Evolutionary conservation across 2,113 vertebrate genomes (phyloP).

Genomic region (Alosa alosa): DNA sequence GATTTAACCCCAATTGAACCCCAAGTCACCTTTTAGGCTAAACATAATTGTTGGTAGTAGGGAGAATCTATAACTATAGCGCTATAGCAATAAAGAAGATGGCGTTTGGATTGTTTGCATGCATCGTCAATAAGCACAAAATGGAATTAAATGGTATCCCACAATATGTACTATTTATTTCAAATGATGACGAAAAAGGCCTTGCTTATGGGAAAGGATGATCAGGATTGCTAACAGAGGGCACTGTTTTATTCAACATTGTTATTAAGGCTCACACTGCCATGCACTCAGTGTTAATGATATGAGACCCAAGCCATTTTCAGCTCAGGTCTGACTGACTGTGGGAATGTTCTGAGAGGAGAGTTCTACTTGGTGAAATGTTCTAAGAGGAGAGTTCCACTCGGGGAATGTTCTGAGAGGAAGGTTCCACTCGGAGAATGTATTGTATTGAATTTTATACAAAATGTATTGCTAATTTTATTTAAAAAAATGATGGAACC

Average conservation of each 20-base stretch:
- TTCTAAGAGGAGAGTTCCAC: background rate
- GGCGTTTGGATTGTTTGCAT: no score
- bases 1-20: no score
- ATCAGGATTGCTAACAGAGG: background rate
- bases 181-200: no score
- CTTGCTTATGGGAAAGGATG: background rate
- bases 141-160: no score
- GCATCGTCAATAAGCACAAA: no score
- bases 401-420: background rate
- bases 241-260: background rate
- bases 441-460: background rate
- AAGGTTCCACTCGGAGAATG: background rate
- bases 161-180: no score
- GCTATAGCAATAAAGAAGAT: no score
- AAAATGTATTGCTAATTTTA: background rate
- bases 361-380: background rate
- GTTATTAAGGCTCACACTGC: background rate
- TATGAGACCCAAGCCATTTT: background rate
- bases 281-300: background rate
- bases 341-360: background rate
- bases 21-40: no score
- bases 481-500: background rate
- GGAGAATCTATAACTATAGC: no score
- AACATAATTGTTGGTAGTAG: no score
- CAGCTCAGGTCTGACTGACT: background rate